These are phyloP conservation scores for Okapia johnstoni DNA, from an alignment of 2,113 vertebrate species.

Conservation along the genomic window DNA sequence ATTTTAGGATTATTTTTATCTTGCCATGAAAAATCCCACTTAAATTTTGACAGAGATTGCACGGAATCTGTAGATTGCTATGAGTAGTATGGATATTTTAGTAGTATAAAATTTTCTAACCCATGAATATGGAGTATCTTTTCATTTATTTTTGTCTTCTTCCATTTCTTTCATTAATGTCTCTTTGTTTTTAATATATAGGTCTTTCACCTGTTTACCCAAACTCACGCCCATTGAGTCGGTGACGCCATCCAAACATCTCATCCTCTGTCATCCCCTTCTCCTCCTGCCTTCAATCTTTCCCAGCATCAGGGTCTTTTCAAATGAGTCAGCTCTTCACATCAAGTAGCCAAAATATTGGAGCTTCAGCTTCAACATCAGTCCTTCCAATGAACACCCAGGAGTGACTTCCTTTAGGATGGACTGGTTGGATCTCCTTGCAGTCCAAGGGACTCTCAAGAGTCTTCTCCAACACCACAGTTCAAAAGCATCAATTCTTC, in stretches of 20 bases:
- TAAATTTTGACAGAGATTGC: background rate
- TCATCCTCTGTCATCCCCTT: background rate
- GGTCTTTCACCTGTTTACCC: background rate
- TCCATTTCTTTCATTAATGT: background rate
- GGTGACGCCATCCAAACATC: background rate
- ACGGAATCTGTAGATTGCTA: background rate
- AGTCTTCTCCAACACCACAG: background rate
- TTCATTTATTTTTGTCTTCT: background rate
- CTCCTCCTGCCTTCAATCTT: background rate
- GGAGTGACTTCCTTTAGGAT: background rate
- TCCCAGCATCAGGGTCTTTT: background rate
- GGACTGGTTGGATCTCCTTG: background rate
- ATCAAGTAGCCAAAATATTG: background rate
- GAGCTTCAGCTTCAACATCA: background rate
- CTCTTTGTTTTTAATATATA: background rate
- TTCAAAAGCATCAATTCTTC: background rate
- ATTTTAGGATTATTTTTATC: background rate
- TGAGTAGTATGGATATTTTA: background rate
- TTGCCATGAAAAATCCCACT: background rate
- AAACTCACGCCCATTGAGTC: background rate
- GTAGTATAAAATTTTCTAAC: background rate
- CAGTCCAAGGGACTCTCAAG: background rate
- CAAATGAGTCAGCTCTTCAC: background rate
- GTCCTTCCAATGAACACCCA: background rate
- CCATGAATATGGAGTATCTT: background rate